Percentiles rank a stretch among this genome's conserved stretches.
Conservation (phyloP, 1,140 invertebrate genomes). For the Oscheius sp. region DNA sequence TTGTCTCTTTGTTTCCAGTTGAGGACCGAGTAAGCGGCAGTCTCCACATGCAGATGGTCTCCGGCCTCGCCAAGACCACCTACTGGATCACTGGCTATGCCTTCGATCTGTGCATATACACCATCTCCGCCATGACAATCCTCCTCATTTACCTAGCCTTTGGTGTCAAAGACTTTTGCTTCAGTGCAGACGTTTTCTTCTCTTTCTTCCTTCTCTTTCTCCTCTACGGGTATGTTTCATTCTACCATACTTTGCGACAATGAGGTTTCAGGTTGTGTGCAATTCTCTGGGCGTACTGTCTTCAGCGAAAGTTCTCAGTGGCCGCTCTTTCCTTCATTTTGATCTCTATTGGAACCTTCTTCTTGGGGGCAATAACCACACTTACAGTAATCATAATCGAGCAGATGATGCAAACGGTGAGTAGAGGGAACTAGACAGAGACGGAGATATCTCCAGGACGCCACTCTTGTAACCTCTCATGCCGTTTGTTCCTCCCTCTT, state of each 20-base stretch:
- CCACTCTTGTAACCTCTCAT: slow-evolving; percentile 37
- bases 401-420: slow-evolving; percentile 35
- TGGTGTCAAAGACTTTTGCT: slow-evolving; percentile 49
- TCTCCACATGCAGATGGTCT: slow-evolving; percentile 71
- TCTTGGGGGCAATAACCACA: slow-evolving; percentile 48
- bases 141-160: slow-evolving; percentile 42
- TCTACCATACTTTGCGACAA: too few species aligned
- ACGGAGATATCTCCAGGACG: slow-evolving; percentile 25
- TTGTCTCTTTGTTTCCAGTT: background rate
- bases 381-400: slow-evolving; percentile 48
- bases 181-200: slow-evolving; percentile 35
- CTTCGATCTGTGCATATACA: slow-evolving; percentile 66
- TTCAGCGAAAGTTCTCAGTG: slow-evolving; percentile 43
- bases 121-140: slow-evolving; percentile 38
- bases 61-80: slow-evolving; percentile 66
- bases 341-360: slow-evolving; percentile 48
- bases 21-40: slow-evolving; percentile 68
- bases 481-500: slow-evolving; percentile 69
- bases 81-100: slow-evolving; percentile 67
- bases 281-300: slow-evolving; percentile 50
- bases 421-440: background rate
- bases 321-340: slow-evolving; percentile 50
- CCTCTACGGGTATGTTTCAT: background rate
- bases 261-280: too few species aligned
- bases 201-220: slow-evolving; percentile 36